phyloP scores from a whole-genome alignment of 2,888 invertebrate genomes.

The Tillus elongatus region DNA sequence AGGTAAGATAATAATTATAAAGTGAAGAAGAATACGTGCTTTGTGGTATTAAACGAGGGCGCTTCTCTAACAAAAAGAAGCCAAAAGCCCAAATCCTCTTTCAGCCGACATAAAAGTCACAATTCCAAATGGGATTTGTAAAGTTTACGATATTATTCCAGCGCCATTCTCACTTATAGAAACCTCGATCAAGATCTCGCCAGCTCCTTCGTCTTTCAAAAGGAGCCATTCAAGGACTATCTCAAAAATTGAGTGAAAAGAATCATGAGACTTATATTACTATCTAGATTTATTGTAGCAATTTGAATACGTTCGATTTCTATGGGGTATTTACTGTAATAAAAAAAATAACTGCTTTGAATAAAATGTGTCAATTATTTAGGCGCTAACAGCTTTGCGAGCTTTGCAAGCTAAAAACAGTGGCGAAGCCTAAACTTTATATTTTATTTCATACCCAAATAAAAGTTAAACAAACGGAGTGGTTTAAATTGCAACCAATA shows the following conservation, averaged over 20 bases:
- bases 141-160: slow-evolving; percentile 45
- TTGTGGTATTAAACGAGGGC: slow-evolving; percentile 24
- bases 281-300: slow-evolving; percentile 29
- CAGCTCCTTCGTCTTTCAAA: slow-evolving; percentile 37
- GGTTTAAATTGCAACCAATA: too few relatives aligned
- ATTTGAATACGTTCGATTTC: slow-evolving; percentile 19
- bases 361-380: too few relatives aligned
- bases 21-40: too few relatives aligned
- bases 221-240: slow-evolving; percentile 35
- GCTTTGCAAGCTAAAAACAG: too few relatives aligned
- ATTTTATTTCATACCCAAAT: too few relatives aligned
- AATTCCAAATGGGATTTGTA: slow-evolving; percentile 45
- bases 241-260: slow-evolving; percentile 36
- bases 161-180: slow-evolving; percentile 43
- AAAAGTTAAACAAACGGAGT: too few relatives aligned
- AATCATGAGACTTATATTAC: slow-evolving; percentile 28
- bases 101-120: slow-evolving; percentile 44
- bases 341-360: background rate
- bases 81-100: slow-evolving; percentile 42
- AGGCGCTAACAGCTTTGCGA: too few relatives aligned
- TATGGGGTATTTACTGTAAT: background rate
- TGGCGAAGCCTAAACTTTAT: too few relatives aligned
- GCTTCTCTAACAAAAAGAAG: slow-evolving; percentile 36
- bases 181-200: slow-evolving; percentile 39
- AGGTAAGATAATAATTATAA: too few relatives aligned